Conservation (phyloP, 2,888 invertebrate species). For the Amorpha juglandis region DNA sequence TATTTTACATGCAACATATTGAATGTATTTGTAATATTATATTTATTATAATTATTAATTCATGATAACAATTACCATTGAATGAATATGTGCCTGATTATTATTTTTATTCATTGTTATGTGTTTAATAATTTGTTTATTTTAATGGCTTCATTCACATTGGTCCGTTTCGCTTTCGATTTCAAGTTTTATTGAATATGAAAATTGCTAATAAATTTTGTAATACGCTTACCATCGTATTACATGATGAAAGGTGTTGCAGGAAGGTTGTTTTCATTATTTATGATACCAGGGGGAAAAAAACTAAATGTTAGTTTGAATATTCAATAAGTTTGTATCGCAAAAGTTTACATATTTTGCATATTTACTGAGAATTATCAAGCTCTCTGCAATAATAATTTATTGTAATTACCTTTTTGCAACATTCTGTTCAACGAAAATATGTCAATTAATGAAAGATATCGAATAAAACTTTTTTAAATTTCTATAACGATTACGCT, state of each 20-base stretch:
- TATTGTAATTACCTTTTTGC: background rate
- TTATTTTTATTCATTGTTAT: slow-evolving; percentile 41
- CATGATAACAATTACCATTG: slow-evolving; percentile 37
- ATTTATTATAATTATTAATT: slow-evolving; percentile 25
- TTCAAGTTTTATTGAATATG: background rate
- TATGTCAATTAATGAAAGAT: background rate
- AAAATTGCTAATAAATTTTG: background rate
- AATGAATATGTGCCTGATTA: slow-evolving; percentile 46
- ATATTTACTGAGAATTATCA: too few relatives aligned
- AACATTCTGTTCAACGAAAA: background rate
- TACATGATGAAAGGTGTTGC: too few relatives aligned
- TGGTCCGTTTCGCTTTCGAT: background rate
- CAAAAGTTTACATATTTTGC: too few relatives aligned
- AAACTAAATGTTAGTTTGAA: too few relatives aligned
- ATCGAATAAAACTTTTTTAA: too few relatives aligned
- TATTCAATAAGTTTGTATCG: too few relatives aligned
- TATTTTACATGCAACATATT: slow-evolving; percentile 11
- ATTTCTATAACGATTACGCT: too few relatives aligned
- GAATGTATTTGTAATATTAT: slow-evolving; percentile 14
- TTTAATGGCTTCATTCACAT: slow-evolving; percentile 8
- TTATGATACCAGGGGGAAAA: too few relatives aligned
- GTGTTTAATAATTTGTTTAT: slow-evolving; percentile 36
- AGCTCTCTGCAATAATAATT: too few relatives aligned
- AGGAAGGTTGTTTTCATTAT: too few relatives aligned
- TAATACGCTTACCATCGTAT: too few relatives aligned